Base-by-base conservation (phyloP, 2,113 vertebrate genomes). In the Crotalus viridis region DNA sequence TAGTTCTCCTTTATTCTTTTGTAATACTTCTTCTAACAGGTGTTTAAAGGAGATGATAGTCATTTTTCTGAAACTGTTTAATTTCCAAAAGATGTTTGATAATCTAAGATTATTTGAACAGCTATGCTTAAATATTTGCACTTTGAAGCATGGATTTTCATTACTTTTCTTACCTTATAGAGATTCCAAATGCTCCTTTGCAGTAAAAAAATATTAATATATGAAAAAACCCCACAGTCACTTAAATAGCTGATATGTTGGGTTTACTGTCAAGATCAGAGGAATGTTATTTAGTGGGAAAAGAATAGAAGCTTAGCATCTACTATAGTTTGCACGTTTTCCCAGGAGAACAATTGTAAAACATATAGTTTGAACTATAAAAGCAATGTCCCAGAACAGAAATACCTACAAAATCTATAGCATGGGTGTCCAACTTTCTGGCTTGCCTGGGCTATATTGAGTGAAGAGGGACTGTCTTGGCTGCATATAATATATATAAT, bases 1-100 rank as follows among this genome's bases (percentile, higher is more conserved):
- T 87, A 93, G 54, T 93, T 95, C 94, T 91, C 59, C 21, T 90
- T 9, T 55, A 2, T 28, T 94, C 94, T 95, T 81, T 91, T 33
- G 90, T 85, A 0, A 19, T 5, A 39, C 0, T 21, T 87, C 39
- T 13, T 52, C 52, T 48, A 28, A 51, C 52, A 48, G 64, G 87
- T 81, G 69, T 88, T 54, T 46, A 43, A 33, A 93, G 59, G 92
- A 95, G 93, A 95, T 94, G 33, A 86, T 48, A 93, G 85, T 22
- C 39, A 55, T 4, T 85, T 86, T 81, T 90, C 28, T 93, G 88
- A 85, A 86, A 85, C 59, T 17, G 13, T 88, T 95, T 69, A 86
- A 92, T 88, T 94, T 96, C 52, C 17, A 61, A 39, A 86, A 64
- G 2, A 64, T 93, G 15, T 86, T 93, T 95, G 90, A 92, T 92